Conservation (phyloP, 2,113 vertebrate genomes). For the Lasiurus borealis region DNA sequence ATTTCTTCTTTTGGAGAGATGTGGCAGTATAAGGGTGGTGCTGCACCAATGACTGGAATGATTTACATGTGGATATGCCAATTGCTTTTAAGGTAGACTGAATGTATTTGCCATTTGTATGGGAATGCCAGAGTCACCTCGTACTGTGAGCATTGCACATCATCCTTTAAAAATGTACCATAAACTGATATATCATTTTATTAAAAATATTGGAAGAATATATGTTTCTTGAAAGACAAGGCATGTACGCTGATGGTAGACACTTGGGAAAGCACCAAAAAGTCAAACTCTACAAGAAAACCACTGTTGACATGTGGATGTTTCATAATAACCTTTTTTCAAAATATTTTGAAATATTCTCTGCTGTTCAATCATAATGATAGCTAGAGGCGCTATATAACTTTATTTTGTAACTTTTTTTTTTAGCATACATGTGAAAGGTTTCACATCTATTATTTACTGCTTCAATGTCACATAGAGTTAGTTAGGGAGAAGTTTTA, state of each 20-base stretch:
- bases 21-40: background rate
- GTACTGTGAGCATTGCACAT: background rate
- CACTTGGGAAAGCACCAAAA: background rate
- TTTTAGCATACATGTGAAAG: constrained; percentile 51
- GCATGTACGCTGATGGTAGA: background rate
- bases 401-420: constrained; percentile 67
- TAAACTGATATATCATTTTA: background rate
- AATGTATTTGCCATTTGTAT: background rate
- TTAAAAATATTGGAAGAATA: constrained; percentile 11
- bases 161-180: background rate
- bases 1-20: background rate
- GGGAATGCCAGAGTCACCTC: background rate
- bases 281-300: background rate
- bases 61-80: background rate
- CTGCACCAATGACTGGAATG: background rate
- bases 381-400: constrained; percentile 57
- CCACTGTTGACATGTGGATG: background rate
- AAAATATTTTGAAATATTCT: constrained; percentile 58
- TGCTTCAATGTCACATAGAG: constrained; percentile 59
- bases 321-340: background rate
- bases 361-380: constrained; percentile 65
- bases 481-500: constrained; percentile 63
- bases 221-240: background rate
- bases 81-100: background rate
- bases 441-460: constrained; percentile 79